Conservation (phyloP, 2,797 vertebrate species). For the Amblyraja radiata region DNA sequence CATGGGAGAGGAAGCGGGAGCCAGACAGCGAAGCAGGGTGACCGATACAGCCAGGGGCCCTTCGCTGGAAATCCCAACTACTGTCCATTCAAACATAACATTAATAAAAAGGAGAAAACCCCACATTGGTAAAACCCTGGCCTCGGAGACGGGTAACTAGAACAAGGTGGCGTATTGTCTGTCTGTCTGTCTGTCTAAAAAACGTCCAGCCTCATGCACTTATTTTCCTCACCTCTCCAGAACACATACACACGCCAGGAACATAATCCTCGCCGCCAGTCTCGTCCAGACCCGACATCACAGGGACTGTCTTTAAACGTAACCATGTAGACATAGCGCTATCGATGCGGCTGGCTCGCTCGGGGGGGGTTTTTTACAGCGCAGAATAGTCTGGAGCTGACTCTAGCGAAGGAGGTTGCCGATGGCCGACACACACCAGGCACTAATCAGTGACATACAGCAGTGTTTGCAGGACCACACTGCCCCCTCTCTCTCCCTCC, state of each 20-base stretch:
- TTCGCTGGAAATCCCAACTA: background rate
- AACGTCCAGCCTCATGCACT: background rate
- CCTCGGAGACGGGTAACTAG: background rate
- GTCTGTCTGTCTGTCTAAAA: background rate
- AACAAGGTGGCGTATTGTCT: background rate
- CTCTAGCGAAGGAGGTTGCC: conserved; percentile 63
- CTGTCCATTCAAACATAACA: background rate
- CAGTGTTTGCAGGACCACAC: conserved; percentile 68
- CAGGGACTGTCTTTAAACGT: conserved; percentile 18
- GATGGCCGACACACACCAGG: conserved; percentile 71
- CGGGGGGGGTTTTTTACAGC: conserved; percentile 47
- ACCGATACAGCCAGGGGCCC: background rate
- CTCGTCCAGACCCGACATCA: background rate
- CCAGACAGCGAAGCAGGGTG: conserved; percentile 43
- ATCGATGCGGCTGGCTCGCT: conserved; percentile 75
- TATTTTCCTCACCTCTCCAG: background rate
- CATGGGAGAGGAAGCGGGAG: conserved; percentile 57
- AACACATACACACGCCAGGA: background rate
- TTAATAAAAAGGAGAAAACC: too few relatives aligned
- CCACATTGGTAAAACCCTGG: background rate
- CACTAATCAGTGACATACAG: conserved; percentile 78
- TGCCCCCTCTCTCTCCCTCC: conserved; percentile 68
- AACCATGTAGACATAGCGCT: conserved; percentile 74
- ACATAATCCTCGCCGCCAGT: background rate
- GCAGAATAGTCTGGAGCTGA: background rate